Evolutionary conservation across 2,797 vertebrate genomes (phyloP).

Genomic region (Amniataba percoides): DNA sequence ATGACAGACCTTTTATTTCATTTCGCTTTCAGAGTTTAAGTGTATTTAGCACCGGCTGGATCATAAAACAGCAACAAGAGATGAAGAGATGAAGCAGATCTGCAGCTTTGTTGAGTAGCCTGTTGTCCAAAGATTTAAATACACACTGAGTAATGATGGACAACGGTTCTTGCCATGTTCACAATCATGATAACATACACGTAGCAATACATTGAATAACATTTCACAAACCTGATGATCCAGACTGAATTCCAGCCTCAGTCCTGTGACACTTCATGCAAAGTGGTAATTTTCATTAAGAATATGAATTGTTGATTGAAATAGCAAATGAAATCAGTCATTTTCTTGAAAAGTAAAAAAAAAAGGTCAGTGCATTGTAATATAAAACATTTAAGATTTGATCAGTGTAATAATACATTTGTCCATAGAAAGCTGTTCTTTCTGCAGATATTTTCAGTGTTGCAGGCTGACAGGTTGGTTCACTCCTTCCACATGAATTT

Average conservation of each 20-base stretch:
- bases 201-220: conserved; percentile 1
- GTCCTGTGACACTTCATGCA: conserved; percentile 38
- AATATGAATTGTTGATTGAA: conserved; percentile 24
- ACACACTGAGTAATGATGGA: not conserved
- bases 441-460: conserved; percentile 1
- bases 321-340: not conserved
- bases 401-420: conserved; percentile 26
- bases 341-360: not conserved
- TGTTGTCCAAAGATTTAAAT: conserved; percentile 29
- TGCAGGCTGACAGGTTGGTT: conserved; percentile 15
- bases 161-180: not conserved
- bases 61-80: conserved; percentile 9
- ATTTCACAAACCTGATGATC: conserved; percentile 28
- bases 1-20: not conserved
- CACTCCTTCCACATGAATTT: conserved; percentile 76
- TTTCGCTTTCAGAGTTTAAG: not conserved
- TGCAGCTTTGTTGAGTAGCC: not conserved
- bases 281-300: not conserved
- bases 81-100: not conserved
- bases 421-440: conserved; percentile 8
- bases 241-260: conserved; percentile 39
- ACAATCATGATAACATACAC: conserved; percentile 25
- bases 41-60: not conserved
- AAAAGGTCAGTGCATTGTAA: conserved; percentile 51
- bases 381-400: conserved; percentile 24